phyloP scores from a whole-genome alignment of 2,113 vertebrate genomes.

The Alectura lathami region DNA sequence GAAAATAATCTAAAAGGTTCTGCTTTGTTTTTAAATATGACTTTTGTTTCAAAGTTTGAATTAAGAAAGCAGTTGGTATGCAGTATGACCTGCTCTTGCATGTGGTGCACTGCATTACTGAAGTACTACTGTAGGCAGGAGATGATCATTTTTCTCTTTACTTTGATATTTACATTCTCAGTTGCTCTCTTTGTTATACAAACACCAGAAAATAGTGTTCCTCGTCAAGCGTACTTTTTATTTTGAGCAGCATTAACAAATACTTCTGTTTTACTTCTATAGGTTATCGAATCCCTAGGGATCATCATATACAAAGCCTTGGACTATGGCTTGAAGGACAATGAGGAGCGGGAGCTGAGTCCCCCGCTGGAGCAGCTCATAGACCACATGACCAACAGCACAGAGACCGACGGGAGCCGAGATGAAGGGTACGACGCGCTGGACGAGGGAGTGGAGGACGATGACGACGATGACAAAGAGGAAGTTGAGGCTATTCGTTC shows the following conservation, averaged over 20 bases:
- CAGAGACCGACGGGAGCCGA: constrained; percentile 81
- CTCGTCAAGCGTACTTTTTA: background rate
- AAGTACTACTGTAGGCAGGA: background rate
- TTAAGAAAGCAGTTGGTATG: background rate
- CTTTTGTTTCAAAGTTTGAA: background rate
- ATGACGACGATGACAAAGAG: constrained; percentile 69
- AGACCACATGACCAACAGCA: constrained; percentile 92
- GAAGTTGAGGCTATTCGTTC: constrained; percentile 75
- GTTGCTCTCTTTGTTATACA: background rate
- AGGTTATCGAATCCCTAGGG: constrained; percentile 95
- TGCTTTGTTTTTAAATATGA: background rate
- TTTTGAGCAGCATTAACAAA: background rate
- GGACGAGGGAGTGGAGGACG: constrained; percentile 88
- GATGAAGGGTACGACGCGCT: constrained; percentile 95
- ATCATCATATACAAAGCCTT: constrained; percentile 98
- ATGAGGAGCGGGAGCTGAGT: constrained; percentile 93
- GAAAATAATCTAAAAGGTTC: background rate
- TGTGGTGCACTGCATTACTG: background rate
- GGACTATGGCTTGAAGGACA: constrained; percentile 97
- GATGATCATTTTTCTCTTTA: background rate
- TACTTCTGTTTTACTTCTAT: background rate
- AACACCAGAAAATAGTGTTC: background rate
- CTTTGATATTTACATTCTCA: background rate
- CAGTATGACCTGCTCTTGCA: background rate
- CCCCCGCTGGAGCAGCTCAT: constrained; percentile 95